Conservation (phyloP, 1,140 invertebrate genomes). For the Hormaphis cornu region DNA sequence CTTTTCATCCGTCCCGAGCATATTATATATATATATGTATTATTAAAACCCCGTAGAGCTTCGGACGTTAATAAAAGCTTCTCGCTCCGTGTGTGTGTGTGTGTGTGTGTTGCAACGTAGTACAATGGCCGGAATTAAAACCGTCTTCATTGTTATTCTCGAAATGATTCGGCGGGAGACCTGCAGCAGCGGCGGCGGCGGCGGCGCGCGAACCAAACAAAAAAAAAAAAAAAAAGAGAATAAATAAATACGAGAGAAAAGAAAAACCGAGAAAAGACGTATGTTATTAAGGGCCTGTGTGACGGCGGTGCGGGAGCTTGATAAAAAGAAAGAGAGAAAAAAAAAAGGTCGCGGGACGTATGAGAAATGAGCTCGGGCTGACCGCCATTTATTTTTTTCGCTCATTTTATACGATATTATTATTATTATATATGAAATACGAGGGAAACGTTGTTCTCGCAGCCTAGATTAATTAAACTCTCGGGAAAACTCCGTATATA, state of each 20-base stretch:
- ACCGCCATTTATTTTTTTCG: slow-evolving; percentile 24
- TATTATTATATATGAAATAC: slow-evolving; percentile 1
- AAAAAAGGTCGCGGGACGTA: slow-evolving; percentile 28
- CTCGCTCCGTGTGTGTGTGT: too few relatives aligned
- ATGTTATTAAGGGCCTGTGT: slow-evolving; percentile 24
- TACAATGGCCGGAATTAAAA: slow-evolving; percentile 29
- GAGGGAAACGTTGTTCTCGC: slow-evolving; percentile 24
- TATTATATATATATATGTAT: slow-evolving; percentile 12
- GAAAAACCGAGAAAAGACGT: slow-evolving; percentile 18
- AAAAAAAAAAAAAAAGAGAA: slow-evolving; percentile 20
- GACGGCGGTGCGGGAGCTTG: slow-evolving; percentile 5
- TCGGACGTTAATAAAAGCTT: slow-evolving; percentile 31
- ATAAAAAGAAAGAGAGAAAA: slow-evolving; percentile 30
- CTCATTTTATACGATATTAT: too few relatives aligned
- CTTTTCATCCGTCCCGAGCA: not conserved
- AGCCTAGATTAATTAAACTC: slow-evolving; percentile 32
- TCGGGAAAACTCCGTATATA: slow-evolving; percentile 21
- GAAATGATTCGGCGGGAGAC: slow-evolving; percentile 28
- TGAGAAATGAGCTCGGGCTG: slow-evolving; percentile 22
- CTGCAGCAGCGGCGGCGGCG: too few relatives aligned
- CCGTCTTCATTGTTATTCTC: slow-evolving; percentile 31
- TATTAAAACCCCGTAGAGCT: slow-evolving; percentile 20
- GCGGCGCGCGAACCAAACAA: slow-evolving; percentile 18
- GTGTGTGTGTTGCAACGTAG: too few relatives aligned
- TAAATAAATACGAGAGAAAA: slow-evolving; percentile 20